Evolutionary conservation across 2,113 vertebrate species (phyloP).

Genomic region (Plecotus auritus): DNA sequence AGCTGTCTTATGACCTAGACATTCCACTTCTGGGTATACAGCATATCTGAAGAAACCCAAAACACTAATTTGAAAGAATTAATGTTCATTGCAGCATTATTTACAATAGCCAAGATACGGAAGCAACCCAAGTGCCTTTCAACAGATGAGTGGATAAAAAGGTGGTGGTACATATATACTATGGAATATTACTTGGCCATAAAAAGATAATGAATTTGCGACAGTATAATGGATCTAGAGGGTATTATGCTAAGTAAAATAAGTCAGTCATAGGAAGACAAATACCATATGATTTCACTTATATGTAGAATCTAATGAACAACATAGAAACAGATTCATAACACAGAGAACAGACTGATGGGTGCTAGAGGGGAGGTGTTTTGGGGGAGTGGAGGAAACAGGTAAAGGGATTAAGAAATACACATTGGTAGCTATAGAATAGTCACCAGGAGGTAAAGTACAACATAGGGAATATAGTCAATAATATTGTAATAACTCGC

Average conservation of each 20-base stretch:
- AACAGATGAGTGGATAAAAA: not conserved
- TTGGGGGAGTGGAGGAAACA: not conserved
- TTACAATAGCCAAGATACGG: not conserved
- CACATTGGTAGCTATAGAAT: not conserved
- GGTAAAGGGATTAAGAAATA: not conserved
- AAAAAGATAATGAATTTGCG: not conserved
- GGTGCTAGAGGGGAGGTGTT: not conserved
- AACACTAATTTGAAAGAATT: not conserved
- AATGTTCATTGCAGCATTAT: not conserved
- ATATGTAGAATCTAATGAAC: not conserved
- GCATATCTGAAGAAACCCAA: not conserved
- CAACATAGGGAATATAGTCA: not conserved
- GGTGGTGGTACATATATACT: not conserved
- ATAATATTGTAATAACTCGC: not conserved
- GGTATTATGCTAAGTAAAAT: not conserved
- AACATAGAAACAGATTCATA: not conserved
- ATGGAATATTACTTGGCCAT: not conserved
- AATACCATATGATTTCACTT: not conserved
- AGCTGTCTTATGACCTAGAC: no score
- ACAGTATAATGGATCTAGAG: not conserved
- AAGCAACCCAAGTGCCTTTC: not conserved
- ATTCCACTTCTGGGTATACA: not conserved
- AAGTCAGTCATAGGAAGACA: not conserved
- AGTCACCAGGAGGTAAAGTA: not conserved
- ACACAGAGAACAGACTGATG: not conserved